Evolutionary conservation across 2,113 vertebrate genomes (phyloP), one percentile per base, ranked within the genome.

Genomic region (Mormyrus lacerda): DNA sequence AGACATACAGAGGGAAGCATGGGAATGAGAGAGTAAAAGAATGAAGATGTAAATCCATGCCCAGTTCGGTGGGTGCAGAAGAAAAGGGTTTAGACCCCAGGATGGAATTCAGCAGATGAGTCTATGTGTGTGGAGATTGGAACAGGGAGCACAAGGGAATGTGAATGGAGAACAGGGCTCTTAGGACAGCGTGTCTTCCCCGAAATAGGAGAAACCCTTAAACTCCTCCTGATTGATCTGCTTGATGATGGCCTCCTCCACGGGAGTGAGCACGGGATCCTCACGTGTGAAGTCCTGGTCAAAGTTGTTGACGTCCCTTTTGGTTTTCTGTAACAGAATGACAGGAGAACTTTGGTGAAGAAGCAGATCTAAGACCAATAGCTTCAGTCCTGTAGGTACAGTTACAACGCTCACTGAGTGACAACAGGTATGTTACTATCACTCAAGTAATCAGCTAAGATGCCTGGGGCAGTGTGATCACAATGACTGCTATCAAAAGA

Each of bases 211-310:
- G 96, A 99, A 99, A 50, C 97, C 98, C 95, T 98, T 99, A 93
- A 99, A 99, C 95, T 99, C 98, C 83, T 99, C 98, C 93, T 99
- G 98, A 95, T 99, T 99, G 95, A 99, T 99, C 95, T 99, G 98
- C 93, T 98, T 99, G 95, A 99, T 96, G 93, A 99, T 98, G 91
- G 94, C 95, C 53, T 98, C 97, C 10, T 99, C 98, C 94, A 97
- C 97, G 15, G 96, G 96, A 0, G 98, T 99, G 94, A 99, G 96
- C 48, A 98, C 96, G 0, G 98, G 98, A 87, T 99, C 98, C 93
- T 99, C 98, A 42, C 98, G 96, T 4, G 98, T 99, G 93, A 99
- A 99, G 95, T 99, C 98, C 96, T 99, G 98, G 95, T 99, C 98
- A 93, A 99, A 99, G 95, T 99, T 99, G 96, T 99, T 99, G 94